A percentile compares a stretch with the other conserved stretches of the same genome.
These are phyloP conservation scores for Neolamprologus cancellatus DNA, from an alignment of 2,113 vertebrate genomes.

Conservation along the genomic window DNA sequence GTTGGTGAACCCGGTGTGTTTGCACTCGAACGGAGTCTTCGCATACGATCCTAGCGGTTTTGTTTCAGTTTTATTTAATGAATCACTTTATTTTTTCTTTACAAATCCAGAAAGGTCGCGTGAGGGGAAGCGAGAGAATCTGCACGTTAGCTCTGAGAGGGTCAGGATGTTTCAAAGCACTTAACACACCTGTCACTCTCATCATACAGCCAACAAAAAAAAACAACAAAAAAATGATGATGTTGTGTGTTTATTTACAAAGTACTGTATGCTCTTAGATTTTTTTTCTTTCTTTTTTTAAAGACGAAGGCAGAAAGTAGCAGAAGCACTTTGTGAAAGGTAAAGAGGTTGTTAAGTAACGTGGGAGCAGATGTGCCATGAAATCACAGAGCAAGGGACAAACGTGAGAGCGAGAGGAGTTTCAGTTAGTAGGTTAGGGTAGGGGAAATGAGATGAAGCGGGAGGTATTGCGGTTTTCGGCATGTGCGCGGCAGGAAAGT, in stretches of 20 bases:
- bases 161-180: slow-evolving; percentile 80
- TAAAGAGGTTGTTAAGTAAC: slow-evolving; percentile 26
- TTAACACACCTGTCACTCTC: slow-evolving; percentile 84
- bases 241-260: slow-evolving; percentile 77
- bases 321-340: slow-evolving; percentile 82
- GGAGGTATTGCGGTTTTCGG: background rate
- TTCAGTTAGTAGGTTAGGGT: background rate
- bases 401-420: slow-evolving; percentile 76
- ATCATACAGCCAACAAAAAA: slow-evolving; percentile 47
- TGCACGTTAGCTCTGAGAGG: slow-evolving; percentile 43
- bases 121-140: slow-evolving; percentile 22
- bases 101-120: background rate
- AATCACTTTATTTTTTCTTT: slow-evolving; percentile 27
- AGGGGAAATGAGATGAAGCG: background rate
- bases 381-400: slow-evolving; percentile 81
- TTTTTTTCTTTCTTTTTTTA: background rate
- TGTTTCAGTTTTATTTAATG: background rate
- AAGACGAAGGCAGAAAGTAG: slow-evolving; percentile 60
- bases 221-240: background rate
- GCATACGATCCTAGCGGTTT: background rate
- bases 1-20: background rate
- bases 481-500: background rate
- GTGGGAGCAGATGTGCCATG: slow-evolving; percentile 59
- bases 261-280: slow-evolving; percentile 89
- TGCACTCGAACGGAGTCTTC: background rate